Percentiles rank a stretch among this genome's conserved stretches.
These are phyloP conservation scores for Semibalanus balanoides DNA, from an alignment of 1,140 invertebrate species.

Conservation along the genomic window DNA sequence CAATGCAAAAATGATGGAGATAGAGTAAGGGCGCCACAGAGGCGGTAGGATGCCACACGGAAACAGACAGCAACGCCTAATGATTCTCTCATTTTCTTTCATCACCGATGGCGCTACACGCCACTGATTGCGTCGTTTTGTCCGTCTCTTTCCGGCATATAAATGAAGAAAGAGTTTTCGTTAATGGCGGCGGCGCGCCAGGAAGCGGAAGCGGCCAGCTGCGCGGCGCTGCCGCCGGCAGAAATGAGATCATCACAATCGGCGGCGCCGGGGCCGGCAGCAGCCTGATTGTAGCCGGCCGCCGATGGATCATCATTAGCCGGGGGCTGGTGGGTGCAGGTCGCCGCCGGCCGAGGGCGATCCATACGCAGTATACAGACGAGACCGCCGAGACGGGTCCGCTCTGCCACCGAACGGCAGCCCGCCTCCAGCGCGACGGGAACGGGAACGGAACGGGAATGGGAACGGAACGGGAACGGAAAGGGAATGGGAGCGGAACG, in stretches of 20 bases:
- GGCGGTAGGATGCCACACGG: too few relatives aligned
- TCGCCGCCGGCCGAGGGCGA: background rate
- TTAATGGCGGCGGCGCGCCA: background rate
- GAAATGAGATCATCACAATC: background rate
- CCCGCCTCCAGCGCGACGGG: too few relatives aligned
- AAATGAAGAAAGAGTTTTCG: background rate
- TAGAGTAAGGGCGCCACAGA: too few relatives aligned
- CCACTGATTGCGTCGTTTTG: conserved; percentile 1
- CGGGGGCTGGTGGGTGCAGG: background rate
- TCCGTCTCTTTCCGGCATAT: background rate
- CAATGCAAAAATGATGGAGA: too few relatives aligned
- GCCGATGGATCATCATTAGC: background rate
- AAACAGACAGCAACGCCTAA: background rate
- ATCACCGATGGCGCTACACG: background rate
- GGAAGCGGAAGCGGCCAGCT: background rate
- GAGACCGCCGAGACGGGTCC: too few relatives aligned
- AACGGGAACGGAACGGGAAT: too few relatives aligned
- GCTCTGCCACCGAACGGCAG: too few relatives aligned
- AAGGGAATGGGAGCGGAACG: too few relatives aligned
- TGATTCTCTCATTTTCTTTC: background rate
- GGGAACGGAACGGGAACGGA: too few relatives aligned
- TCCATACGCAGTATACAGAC: too few relatives aligned
- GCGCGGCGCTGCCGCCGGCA: background rate
- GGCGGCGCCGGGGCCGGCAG: too few relatives aligned
- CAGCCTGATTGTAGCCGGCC: background rate